Percentiles rank a stretch among this genome's conserved stretches.
Evolutionary conservation across 2,797 vertebrate genomes (phyloP).

Genomic region (Limosa lapponica): DNA sequence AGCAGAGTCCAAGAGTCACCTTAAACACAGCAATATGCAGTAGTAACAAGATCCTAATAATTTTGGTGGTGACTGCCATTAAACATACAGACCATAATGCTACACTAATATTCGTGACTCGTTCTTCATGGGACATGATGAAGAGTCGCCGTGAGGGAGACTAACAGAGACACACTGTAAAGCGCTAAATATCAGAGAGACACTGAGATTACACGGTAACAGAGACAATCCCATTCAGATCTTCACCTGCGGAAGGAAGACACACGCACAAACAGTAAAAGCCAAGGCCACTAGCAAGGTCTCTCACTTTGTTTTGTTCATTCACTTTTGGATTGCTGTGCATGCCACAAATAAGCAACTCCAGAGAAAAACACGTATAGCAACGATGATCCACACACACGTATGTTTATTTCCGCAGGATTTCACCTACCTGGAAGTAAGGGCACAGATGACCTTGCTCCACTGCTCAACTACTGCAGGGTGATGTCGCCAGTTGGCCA

Average conservation of each 20-base stretch:
- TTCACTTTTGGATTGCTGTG: not conserved
- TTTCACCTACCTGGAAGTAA: slow-evolving; percentile 88
- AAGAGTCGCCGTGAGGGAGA: not conserved
- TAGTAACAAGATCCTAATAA: not conserved
- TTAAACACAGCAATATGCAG: not conserved
- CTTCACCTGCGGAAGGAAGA: not conserved
- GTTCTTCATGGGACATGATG: not conserved
- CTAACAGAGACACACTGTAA: fast-evolving
- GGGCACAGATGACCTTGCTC: slow-evolving; percentile 89
- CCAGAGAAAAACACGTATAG: fast-evolving
- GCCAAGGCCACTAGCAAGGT: not conserved
- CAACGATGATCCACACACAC: fast-evolving
- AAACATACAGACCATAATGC: not conserved
- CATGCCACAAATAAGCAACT: not conserved
- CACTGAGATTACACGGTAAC: not conserved
- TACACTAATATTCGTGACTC: not conserved
- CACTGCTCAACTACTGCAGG: slow-evolving; percentile 92
- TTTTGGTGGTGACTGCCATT: not conserved
- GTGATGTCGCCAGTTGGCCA: slow-evolving; percentile 93
- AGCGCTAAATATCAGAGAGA: not conserved
- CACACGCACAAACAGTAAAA: not conserved
- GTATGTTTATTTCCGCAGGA: fast-evolving
- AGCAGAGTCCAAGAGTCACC: not conserved
- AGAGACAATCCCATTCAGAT: not conserved
- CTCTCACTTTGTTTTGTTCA: not conserved